These are phyloP conservation scores for Paracentrotus lividus DNA, from an alignment of 53 echinoderm and acorn worm species.

Conservation along the genomic window DNA sequence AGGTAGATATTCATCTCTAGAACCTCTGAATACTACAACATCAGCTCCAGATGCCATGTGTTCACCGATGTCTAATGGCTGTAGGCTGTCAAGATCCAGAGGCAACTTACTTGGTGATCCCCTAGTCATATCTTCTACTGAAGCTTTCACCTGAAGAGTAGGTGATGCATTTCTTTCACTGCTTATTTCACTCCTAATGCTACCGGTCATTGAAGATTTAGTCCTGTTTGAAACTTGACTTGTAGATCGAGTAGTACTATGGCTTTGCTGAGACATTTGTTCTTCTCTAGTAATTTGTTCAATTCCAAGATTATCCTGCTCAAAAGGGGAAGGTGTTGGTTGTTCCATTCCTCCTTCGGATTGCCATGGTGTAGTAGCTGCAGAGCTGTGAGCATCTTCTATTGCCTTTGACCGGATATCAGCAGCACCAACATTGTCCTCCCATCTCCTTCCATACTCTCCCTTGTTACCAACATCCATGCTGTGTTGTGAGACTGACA, in stretches of 20 bases:
- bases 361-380: conserved; percentile 69
- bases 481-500: conserved; percentile 86
- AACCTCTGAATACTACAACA: conserved; percentile 26
- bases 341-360: conserved; percentile 54
- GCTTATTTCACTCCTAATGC: background rate
- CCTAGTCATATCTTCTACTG: conserved; percentile 61
- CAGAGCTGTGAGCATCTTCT: conserved; percentile 48
- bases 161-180: conserved; percentile 40
- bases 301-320: background rate
- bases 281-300: conserved; percentile 34
- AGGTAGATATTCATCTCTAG: background rate
- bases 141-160: background rate
- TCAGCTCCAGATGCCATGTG: conserved; percentile 54
- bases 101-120: conserved; percentile 93
- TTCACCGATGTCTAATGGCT: conserved; percentile 69
- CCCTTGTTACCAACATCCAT: conserved; percentile 60
- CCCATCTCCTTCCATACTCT: background rate
- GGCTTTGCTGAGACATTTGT: conserved; percentile 24
- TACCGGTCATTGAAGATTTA: conserved; percentile 30
- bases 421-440: background rate
- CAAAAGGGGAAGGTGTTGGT: conserved; percentile 48
- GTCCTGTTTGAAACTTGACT: conserved; percentile 9
- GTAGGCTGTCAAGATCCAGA: conserved; percentile 80
- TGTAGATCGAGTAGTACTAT: background rate
- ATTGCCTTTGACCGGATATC: background rate